A percentile compares a stretch with the other conserved stretches of the same genome.
These are phyloP conservation scores for Drosophila quinaria DNA, from an alignment of 2,888 invertebrate genomes.

Conservation along the genomic window DNA sequence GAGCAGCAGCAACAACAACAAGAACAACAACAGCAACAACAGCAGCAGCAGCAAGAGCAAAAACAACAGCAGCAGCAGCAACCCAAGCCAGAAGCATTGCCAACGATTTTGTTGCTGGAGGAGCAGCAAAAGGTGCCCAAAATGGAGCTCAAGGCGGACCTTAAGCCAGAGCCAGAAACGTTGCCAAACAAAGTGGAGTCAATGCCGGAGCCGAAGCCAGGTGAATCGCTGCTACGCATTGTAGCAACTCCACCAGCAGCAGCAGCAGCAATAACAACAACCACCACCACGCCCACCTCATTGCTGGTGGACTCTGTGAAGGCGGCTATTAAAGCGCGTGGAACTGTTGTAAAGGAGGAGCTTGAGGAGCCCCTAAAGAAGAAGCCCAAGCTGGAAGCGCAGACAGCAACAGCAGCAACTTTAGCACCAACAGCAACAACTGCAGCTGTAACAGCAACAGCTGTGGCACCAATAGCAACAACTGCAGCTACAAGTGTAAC, in stretches of 20 bases:
- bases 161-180: conserved; percentile 26
- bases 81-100: neutral
- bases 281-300: conserved; percentile 2
- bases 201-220: conserved; percentile 62
- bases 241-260: conserved; percentile 22
- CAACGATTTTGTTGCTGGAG: neutral
- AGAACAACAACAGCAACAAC: conserved; percentile 15
- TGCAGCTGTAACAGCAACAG: conserved; percentile 7
- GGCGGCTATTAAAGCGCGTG: conserved; percentile 41
- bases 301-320: conserved; percentile 42
- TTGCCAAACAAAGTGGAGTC: conserved; percentile 44
- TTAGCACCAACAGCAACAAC: conserved; percentile 1
- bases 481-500: neutral
- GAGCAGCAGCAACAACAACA: conserved; percentile 33
- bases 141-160: conserved; percentile 35
- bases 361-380: conserved; percentile 72
- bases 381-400: conserved; percentile 66
- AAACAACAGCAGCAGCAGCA: conserved; percentile 1
- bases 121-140: conserved; percentile 33
- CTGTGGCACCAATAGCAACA: neutral
- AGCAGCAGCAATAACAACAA: conserved; percentile 24
- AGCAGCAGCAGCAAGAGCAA: conserved; percentile 24
- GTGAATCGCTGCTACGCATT: conserved; percentile 60
- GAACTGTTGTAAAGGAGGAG: conserved; percentile 45
- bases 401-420: conserved; percentile 2